Evolutionary conservation across 1,140 invertebrate species (phyloP).

Genomic region (Pomacea maculata): DNA sequence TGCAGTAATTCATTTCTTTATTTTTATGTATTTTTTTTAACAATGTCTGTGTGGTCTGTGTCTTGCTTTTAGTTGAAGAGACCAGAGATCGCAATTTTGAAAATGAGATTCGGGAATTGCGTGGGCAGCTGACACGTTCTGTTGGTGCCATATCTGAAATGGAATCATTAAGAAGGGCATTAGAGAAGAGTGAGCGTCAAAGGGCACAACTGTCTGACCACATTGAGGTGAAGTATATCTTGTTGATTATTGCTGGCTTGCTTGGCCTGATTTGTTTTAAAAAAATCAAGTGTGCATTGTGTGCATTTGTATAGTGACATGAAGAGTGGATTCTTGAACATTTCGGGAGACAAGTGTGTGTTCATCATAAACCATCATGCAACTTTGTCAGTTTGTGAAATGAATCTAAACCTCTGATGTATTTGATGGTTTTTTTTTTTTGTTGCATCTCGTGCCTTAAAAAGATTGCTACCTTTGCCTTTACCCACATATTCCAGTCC

Average conservation of each 20-base stretch:
- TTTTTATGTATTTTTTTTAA: neutral
- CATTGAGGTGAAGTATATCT: slow-evolving; percentile 51
- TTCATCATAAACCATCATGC: too few relatives aligned
- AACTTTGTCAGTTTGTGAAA: too few relatives aligned
- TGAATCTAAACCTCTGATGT: too few relatives aligned
- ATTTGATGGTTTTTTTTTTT: too few relatives aligned
- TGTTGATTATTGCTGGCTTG: neutral
- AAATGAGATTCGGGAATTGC: slow-evolving; percentile 54
- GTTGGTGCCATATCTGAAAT: slow-evolving; percentile 52
- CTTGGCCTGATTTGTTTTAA: too few relatives aligned
- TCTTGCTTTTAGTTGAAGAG: slow-evolving; percentile 43
- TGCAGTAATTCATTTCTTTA: neutral
- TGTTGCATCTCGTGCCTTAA: too few relatives aligned
- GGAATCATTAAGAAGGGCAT: slow-evolving; percentile 49
- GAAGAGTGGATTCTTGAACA: too few relatives aligned
- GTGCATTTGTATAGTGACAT: too few relatives aligned
- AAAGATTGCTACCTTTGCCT: too few relatives aligned
- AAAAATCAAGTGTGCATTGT: too few relatives aligned
- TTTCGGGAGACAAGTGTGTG: too few relatives aligned
- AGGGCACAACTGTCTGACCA: slow-evolving; percentile 61
- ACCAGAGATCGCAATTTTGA: slow-evolving; percentile 47
- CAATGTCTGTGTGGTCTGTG: neutral
- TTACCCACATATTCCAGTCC: too few relatives aligned
- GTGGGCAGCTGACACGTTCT: slow-evolving; percentile 47
- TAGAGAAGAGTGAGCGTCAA: slow-evolving; percentile 61